phyloP scores from a whole-genome alignment of 2,113 vertebrate species.

The Anser cygnoides region DNA sequence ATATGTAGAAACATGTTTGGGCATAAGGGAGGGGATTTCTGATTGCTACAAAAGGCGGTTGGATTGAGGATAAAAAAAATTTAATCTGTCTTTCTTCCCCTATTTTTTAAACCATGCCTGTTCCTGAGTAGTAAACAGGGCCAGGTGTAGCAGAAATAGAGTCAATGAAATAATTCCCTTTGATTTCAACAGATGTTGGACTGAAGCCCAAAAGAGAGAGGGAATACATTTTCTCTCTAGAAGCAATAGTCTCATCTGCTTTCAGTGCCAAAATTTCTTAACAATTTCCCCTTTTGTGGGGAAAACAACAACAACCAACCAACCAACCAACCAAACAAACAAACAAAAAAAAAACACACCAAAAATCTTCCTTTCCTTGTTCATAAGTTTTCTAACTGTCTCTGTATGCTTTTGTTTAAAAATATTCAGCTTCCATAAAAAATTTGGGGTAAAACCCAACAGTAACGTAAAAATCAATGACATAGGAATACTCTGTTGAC shows the following conservation, averaged over 20 bases:
- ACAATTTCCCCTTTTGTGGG: rapidly evolving
- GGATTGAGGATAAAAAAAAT: not conserved
- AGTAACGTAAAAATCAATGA: not conserved
- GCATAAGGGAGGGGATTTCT: not conserved
- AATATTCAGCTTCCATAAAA: not conserved
- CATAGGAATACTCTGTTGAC: not conserved
- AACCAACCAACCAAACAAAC: not conserved
- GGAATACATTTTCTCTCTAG: not conserved
- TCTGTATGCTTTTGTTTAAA: not conserved
- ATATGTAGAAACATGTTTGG: not conserved
- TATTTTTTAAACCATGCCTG: not conserved
- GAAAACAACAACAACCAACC: not conserved
- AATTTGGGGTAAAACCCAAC: rapidly evolving
- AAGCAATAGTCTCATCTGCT: not conserved
- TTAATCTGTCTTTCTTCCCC: not conserved
- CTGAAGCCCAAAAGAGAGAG: not conserved
- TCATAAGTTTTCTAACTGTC: not conserved
- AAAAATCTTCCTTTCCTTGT: not conserved
- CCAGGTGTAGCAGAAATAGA: not conserved
- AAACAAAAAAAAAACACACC: no score
- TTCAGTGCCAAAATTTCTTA: not conserved
- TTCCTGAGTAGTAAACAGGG: not conserved
- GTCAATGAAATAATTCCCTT: not conserved
- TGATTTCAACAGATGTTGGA: not conserved
- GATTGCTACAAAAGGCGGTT: not conserved